These are phyloP conservation scores for Oegoconia quadripuncta DNA, from an alignment of 2,888 invertebrate species.

Conservation along the genomic window DNA sequence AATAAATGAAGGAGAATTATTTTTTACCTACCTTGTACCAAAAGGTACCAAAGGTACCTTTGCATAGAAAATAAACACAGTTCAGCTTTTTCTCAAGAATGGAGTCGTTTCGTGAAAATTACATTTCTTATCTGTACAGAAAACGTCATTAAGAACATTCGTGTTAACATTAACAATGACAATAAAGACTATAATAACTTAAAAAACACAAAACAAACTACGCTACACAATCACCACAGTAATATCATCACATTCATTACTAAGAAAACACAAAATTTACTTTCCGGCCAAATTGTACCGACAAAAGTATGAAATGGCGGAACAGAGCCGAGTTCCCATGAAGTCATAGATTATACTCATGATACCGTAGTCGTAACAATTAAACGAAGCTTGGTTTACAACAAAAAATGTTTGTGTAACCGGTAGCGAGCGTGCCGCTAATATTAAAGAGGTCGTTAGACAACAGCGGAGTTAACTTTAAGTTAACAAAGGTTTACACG, in stretches of 20 bases:
- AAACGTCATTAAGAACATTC: slow-evolving; percentile 49
- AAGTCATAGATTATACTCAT: slow-evolving; percentile 63
- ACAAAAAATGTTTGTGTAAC: slow-evolving; percentile 54
- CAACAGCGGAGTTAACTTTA: slow-evolving; percentile 26
- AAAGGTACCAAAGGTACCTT: too few relatives aligned
- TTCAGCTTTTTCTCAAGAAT: background rate
- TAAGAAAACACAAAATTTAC: slow-evolving; percentile 51
- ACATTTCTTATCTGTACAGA: slow-evolving; percentile 40
- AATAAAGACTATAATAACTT: slow-evolving; percentile 55
- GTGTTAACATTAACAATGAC: slow-evolving; percentile 53
- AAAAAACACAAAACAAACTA: slow-evolving; percentile 41
- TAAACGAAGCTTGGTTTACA: slow-evolving; percentile 56
- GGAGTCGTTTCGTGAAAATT: slow-evolving; percentile 29
- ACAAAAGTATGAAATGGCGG: slow-evolving; percentile 65
- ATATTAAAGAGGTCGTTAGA: slow-evolving; percentile 62
- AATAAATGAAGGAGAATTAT: too few relatives aligned
- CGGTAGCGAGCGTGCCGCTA: slow-evolving; percentile 72
- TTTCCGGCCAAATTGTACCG: slow-evolving; percentile 49
- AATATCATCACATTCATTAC: slow-evolving; percentile 63
- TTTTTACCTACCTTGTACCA: too few relatives aligned
- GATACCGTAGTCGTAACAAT: slow-evolving; percentile 67
- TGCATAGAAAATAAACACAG: too few relatives aligned
- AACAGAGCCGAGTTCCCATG: slow-evolving; percentile 60
- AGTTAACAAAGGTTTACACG: slow-evolving; percentile 64
- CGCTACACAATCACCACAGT: slow-evolving; percentile 42